Percentiles rank a stretch among this genome's conserved stretches.
phyloP scores from a whole-genome alignment of 92 coral and sea anemone genomes.

The Parazoanthus darwini region DNA sequence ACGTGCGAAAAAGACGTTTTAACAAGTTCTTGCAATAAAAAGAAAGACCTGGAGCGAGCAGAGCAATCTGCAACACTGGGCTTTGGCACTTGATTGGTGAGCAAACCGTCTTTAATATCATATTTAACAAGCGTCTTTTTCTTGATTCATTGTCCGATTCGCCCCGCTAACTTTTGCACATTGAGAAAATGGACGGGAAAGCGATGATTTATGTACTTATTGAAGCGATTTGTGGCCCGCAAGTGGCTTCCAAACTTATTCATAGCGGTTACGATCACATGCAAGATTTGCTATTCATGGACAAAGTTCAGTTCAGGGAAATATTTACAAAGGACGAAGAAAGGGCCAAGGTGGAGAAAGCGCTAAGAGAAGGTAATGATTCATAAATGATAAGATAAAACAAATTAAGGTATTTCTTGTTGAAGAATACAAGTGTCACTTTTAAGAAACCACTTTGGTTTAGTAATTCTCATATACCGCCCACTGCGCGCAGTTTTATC shows the following conservation, averaged over 20 bases:
- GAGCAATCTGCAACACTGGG: background rate
- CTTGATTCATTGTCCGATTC: background rate
- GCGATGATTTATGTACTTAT: conserved; percentile 5
- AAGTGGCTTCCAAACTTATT: conserved; percentile 15
- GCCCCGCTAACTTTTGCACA: background rate
- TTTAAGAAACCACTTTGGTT: background rate
- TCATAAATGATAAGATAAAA: background rate
- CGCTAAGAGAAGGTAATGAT: conserved; percentile 21
- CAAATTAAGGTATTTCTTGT: background rate
- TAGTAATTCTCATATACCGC: background rate
- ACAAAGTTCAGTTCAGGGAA: background rate
- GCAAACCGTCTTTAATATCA: background rate
- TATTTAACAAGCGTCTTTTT: background rate
- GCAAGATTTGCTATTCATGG: conserved; percentile 36
- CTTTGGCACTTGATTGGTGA: conserved; percentile 12
- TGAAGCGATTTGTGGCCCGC: conserved; percentile 14
- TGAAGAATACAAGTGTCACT: background rate
- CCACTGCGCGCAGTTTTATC: background rate
- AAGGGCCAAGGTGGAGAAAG: conserved; percentile 11
- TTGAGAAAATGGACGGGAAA: conserved; percentile 37
- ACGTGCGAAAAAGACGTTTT: conserved; percentile 15
- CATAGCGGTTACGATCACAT: conserved; percentile 31
- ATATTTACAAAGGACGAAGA: conserved; percentile 18
- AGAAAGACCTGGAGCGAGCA: background rate
- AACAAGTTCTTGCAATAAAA: conserved; percentile 9